Base-by-base conservation (phyloP, 1,140 invertebrate genomes). In the Drosophila pseudoananassae region DNA sequence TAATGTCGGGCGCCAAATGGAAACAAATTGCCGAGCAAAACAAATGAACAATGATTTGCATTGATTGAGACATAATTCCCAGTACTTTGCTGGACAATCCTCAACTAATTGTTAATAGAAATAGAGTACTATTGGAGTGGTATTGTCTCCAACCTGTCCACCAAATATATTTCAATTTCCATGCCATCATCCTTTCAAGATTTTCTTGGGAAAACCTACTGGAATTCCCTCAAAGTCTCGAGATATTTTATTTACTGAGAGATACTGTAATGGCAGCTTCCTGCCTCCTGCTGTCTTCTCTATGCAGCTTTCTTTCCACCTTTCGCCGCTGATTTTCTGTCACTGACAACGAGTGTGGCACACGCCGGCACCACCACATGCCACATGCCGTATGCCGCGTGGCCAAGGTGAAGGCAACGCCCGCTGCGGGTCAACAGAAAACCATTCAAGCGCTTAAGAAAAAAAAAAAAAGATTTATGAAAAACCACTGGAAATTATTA, bases 31-130 rank as follows among this genome's bases (percentile, higher is more conserved):
- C 47, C 27, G 27, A 8, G 38, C 60, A 54, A 54, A 66, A 68
- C 65, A 68, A 66, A 69, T 38, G 51, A 68, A 54, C 49, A 54
- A 38, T 29, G 29, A 29, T 53, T 36, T 36, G 38, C 29, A 29
- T 68, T 68, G 65, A 69, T 55, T 55, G 61, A 68, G 54, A 69
- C 68, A 54, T 69, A 69, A 69, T 68, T 68, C 46, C 17, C 29
- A 31, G 1, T 50, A 12, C 15, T 27, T 15, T 15, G 9, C 17
- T 12, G 12, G 12, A 23, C 38, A 40, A 0, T 36, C 9, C 9
- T n/a, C 17, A 15, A 10, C 65, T 33, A 51, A 64, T 64, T 33
- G 25, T 27, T 27, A 1, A 5, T 27, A 5, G 5, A 27, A 27
- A 27, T 7, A 6, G 6, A 27, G 6, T 5, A 27, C 5, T 7